Evolutionary conservation across 2,797 vertebrate genomes (phyloP).

Genomic region (Benthosema pterotum): DNA sequence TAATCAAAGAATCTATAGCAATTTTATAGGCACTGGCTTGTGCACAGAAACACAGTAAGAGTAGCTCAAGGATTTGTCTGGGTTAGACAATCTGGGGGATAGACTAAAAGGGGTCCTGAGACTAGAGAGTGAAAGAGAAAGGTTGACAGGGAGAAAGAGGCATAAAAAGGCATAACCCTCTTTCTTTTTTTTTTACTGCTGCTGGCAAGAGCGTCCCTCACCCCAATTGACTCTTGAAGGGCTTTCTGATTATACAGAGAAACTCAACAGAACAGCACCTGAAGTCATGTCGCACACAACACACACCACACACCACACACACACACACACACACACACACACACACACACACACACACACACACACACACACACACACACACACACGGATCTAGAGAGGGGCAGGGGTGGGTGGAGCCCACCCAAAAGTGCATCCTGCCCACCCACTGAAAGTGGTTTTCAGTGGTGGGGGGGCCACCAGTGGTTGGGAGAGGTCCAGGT

Average conservation of each 20-base stretch:
- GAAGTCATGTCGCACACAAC: slow-evolving; percentile 12
- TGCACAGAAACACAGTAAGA: neutral
- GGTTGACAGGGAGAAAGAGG: neutral
- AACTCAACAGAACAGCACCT: slow-evolving; percentile 23
- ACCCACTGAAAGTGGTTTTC: too few relatives aligned
- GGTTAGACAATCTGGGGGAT: neutral
- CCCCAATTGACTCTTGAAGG: slow-evolving; percentile 57
- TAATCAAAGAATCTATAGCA: neutral
- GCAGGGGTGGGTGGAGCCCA: too few relatives aligned
- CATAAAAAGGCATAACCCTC: slow-evolving; percentile 25
- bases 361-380: too few relatives aligned
- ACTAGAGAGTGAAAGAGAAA: neutral
- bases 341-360: too few relatives aligned
- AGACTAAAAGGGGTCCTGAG: neutral
- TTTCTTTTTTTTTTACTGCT: slow-evolving; percentile 46
- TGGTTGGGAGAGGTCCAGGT: too few relatives aligned
- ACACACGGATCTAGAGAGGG: too few relatives aligned
- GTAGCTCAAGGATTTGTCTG: neutral
- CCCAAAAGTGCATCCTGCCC: too few relatives aligned
- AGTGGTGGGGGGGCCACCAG: too few relatives aligned
- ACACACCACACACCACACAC: too few relatives aligned
- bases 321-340: too few relatives aligned
- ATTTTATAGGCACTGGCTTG: neutral
- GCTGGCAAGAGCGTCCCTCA: slow-evolving; percentile 38
- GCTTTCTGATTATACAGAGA: slow-evolving; percentile 47